Conservation (phyloP, 2,888 invertebrate genomes). For the Morpho achilles region DNA sequence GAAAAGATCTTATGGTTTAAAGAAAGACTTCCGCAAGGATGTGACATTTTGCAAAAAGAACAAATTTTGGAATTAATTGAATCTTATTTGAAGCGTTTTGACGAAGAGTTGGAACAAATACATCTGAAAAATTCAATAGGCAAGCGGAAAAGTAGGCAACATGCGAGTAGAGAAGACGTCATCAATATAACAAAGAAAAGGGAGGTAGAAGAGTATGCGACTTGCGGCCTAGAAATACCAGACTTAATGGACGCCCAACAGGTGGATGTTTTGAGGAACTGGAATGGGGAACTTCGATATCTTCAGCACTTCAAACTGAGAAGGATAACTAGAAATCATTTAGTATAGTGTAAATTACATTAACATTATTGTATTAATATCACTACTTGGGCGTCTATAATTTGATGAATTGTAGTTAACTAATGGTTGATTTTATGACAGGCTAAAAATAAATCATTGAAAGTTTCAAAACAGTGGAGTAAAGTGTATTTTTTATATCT, state of each 20-base stretch:
- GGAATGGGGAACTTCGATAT: constrained; percentile 84
- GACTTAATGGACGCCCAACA: constrained; percentile 81
- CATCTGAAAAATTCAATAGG: constrained; percentile 87
- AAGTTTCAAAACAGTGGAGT: no score
- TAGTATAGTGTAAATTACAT: constrained; percentile 9
- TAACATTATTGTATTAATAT: no score
- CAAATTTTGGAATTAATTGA: constrained; percentile 80
- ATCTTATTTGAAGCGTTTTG: constrained; percentile 78
- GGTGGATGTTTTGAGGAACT: constrained; percentile 78
- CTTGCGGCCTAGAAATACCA: constrained; percentile 89
- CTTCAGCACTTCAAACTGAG: constrained; percentile 83
- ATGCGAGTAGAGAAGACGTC: constrained; percentile 88
- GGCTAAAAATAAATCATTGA: no score
- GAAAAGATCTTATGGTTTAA: constrained; percentile 91
- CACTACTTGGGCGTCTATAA: no score
- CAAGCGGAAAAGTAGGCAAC: constrained; percentile 86
- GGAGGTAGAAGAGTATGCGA: constrained; percentile 86
- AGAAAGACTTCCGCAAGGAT: constrained; percentile 79
- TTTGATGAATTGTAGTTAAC: no score
- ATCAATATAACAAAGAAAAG: constrained; percentile 87
- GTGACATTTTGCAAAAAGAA: constrained; percentile 76
- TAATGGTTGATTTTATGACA: no score
- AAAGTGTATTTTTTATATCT: no score
- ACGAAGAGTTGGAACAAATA: constrained; percentile 89
- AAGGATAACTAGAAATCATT: constrained; percentile 71